Evolutionary conservation across 1,140 invertebrate species (phyloP).

Genomic region (Camponotus pennsylvanicus): DNA sequence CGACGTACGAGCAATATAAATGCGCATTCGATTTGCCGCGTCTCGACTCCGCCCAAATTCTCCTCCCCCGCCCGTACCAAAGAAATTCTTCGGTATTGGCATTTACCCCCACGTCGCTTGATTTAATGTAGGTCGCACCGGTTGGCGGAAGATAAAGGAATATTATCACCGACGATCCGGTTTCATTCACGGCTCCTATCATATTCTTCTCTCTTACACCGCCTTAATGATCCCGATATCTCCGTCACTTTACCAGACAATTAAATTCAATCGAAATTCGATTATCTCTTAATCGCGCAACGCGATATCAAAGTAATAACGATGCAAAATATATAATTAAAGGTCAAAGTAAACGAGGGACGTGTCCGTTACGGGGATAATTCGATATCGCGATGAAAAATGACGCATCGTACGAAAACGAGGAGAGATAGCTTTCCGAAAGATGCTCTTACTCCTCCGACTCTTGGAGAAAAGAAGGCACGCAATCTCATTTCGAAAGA

Average conservation of each 20-base stretch:
- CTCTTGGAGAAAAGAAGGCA: background rate
- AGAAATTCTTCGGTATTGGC: slow-evolving; percentile 51
- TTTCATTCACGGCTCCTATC: slow-evolving; percentile 22
- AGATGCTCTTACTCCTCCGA: slow-evolving; percentile 19
- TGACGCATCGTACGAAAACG: slow-evolving; percentile 5
- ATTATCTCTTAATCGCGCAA: background rate
- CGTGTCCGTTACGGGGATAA: background rate
- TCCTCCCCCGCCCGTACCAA: background rate
- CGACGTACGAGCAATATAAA: slow-evolving; percentile 56
- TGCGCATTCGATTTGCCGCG: slow-evolving; percentile 57
- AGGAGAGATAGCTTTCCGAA: slow-evolving; percentile 4
- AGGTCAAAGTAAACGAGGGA: background rate
- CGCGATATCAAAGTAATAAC: background rate
- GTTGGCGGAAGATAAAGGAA: slow-evolving; percentile 53
- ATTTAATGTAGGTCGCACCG: slow-evolving; percentile 49
- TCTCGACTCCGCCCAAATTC: slow-evolving; percentile 22
- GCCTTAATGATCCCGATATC: slow-evolving; percentile 15
- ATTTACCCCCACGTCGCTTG: slow-evolving; percentile 16
- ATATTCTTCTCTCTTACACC: background rate
- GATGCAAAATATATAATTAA: slow-evolving; percentile 15
- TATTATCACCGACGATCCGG: slow-evolving; percentile 33
- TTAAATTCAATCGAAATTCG: slow-evolving; percentile 11
- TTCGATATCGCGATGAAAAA: background rate
- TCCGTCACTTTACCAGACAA: background rate
- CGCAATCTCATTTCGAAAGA: slow-evolving; percentile 48